Percentiles rank a stretch among this genome's conserved stretches.
Conservation (phyloP, 2,888 invertebrate species). For the Drosophila infuscata region DNA sequence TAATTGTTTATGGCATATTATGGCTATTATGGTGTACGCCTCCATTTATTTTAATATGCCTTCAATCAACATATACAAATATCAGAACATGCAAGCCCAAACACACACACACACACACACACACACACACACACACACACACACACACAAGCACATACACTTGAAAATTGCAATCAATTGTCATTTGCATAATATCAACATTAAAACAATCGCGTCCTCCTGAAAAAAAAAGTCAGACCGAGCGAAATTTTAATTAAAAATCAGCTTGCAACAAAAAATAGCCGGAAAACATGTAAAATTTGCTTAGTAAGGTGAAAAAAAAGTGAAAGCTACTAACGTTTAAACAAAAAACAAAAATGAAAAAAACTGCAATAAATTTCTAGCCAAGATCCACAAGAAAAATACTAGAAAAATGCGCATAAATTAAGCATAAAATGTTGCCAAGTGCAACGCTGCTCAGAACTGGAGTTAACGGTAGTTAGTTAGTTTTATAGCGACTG, state of each 20-base stretch:
- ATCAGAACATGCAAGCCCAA: neutral
- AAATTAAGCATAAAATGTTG: slow-evolving; percentile 66
- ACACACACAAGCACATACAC: neutral
- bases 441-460: slow-evolving; percentile 45
- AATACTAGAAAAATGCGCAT: slow-evolving; percentile 61
- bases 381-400: slow-evolving; percentile 34
- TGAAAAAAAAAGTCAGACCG: slow-evolving; percentile 11
- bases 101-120: slow-evolving; percentile 9
- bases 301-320: slow-evolving; percentile 47
- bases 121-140: neutral
- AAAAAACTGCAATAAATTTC: slow-evolving; percentile 52
- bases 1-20: slow-evolving; percentile 71
- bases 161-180: slow-evolving; percentile 68
- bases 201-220: slow-evolving; percentile 53
- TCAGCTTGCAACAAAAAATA: slow-evolving; percentile 43
- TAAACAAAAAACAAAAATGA: slow-evolving; percentile 31
- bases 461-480: slow-evolving; percentile 51
- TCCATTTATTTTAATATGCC: slow-evolving; percentile 70
- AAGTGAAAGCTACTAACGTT: slow-evolving; percentile 73
- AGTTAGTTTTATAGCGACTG: slow-evolving; percentile 46
- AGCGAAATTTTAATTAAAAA: slow-evolving; percentile 69
- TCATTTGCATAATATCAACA: slow-evolving; percentile 74
- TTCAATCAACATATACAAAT: slow-evolving; percentile 49
- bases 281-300: slow-evolving; percentile 40
- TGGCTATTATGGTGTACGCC: slow-evolving; percentile 49